These are phyloP conservation scores for Umimayanthus kanabou DNA, from an alignment of 92 coral and sea anemone species.

Conservation along the genomic window DNA sequence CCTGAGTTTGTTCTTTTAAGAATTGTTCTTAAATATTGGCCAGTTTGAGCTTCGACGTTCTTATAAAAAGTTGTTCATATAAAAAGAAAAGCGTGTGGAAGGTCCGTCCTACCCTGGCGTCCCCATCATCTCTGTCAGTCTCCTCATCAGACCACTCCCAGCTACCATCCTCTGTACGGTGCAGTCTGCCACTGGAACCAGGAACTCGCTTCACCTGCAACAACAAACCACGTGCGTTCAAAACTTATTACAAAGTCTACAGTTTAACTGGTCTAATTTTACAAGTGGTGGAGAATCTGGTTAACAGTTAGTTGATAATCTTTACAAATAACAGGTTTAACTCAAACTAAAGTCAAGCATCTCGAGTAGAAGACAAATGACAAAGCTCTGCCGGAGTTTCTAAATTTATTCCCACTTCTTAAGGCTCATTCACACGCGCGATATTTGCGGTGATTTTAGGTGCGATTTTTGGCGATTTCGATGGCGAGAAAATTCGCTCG, in stretches of 20 bases:
- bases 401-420: background rate
- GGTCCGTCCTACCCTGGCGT: conserved; percentile 27
- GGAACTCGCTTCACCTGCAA: conserved; percentile 92
- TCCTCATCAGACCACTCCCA: conserved; percentile 99
- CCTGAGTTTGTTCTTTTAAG: too few species aligned
- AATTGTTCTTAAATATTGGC: too few species aligned
- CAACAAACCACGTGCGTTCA: background rate
- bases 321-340: background rate
- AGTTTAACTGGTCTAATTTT: background rate
- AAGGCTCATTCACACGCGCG: too few species aligned
- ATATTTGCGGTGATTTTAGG: too few species aligned
- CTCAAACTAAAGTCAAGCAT: background rate
- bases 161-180: conserved; percentile 85
- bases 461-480: too few species aligned
- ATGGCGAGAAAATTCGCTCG: too few species aligned
- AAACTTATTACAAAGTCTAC: background rate
- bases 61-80: too few species aligned
- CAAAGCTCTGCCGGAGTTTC: background rate
- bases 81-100: too few species aligned
- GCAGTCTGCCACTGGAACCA: conserved; percentile 97
- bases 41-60: too few species aligned
- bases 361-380: background rate
- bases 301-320: background rate
- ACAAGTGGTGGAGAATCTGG: too few species aligned
- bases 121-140: conserved; percentile 59